Percentiles rank a stretch among this genome's conserved stretches.
These are phyloP conservation scores for Platyscapa corneri DNA, from an alignment of 1,140 invertebrate species.

Conservation along the genomic window DNA sequence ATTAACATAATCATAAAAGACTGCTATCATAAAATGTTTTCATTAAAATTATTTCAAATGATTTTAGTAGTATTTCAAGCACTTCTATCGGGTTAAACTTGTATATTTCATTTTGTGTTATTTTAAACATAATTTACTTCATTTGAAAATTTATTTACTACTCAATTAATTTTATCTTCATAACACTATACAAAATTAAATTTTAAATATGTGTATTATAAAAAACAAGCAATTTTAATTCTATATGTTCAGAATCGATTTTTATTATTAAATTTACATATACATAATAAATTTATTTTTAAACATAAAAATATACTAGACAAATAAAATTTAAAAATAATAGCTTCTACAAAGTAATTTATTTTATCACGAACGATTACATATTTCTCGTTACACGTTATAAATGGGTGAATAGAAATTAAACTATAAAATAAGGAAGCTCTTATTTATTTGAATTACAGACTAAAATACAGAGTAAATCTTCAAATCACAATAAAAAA, in stretches of 20 bases:
- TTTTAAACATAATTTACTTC: too few relatives aligned
- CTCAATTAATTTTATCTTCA: too few relatives aligned
- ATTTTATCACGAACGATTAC: slow-evolving; percentile 8
- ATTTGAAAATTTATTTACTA: too few relatives aligned
- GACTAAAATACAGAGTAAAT: slow-evolving; percentile 1
- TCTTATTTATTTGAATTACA: background rate
- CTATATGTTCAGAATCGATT: background rate
- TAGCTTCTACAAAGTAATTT: slow-evolving; percentile 30
- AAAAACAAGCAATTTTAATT: too few relatives aligned
- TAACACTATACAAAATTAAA: too few relatives aligned
- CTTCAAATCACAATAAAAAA: slow-evolving; percentile 12
- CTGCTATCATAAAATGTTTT: too few relatives aligned
- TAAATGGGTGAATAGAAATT: background rate
- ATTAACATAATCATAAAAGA: background rate
- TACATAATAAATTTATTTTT: slow-evolving; percentile 31
- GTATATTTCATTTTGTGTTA: too few relatives aligned
- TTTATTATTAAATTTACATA: slow-evolving; percentile 41
- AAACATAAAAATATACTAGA: slow-evolving; percentile 40
- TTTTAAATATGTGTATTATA: too few relatives aligned
- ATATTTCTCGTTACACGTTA: background rate
- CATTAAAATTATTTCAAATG: background rate
- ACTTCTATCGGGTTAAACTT: too few relatives aligned
- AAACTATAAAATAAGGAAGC: background rate
- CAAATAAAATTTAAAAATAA: slow-evolving; percentile 44
- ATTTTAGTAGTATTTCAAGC: background rate